phyloP scores from a whole-genome alignment of 2,113 vertebrate genomes.

The Pycnonotus jocosus region DNA sequence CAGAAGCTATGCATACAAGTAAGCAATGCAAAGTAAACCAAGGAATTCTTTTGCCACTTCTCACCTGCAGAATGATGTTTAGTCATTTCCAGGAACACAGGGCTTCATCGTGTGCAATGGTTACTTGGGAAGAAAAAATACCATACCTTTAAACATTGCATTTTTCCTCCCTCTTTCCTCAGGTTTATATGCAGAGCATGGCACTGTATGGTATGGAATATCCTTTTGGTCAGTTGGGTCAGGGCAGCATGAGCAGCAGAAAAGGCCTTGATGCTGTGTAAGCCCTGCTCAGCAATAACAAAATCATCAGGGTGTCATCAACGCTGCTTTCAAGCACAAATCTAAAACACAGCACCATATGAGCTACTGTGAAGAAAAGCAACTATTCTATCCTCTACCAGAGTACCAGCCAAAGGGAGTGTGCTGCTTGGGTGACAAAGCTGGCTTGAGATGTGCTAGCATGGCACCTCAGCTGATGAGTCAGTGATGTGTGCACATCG shows the following conservation, averaged over 20 bases:
- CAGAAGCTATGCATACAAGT: not conserved
- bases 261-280: not conserved
- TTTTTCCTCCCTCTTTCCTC: not conserved
- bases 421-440: not conserved
- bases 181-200: not conserved
- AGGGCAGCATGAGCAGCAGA: not conserved
- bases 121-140: not conserved
- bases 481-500: not conserved
- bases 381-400: not conserved
- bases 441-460: not conserved
- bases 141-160: not conserved
- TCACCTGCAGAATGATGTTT: not conserved
- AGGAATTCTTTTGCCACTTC: not conserved
- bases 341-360: not conserved
- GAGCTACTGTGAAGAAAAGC: not conserved
- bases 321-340: not conserved
- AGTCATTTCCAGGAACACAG: not conserved
- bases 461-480: not conserved
- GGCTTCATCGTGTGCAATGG: accelerated
- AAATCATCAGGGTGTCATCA: not conserved
- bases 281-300: not conserved
- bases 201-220: not conserved
- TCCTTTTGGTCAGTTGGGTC: not conserved
- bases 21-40: not conserved
- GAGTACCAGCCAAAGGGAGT: not conserved